A percentile compares a stretch with the other conserved stretches of the same genome.
phyloP scores from a whole-genome alignment of 2,797 vertebrate species.

The Artibeus jamaicensis region DNA sequence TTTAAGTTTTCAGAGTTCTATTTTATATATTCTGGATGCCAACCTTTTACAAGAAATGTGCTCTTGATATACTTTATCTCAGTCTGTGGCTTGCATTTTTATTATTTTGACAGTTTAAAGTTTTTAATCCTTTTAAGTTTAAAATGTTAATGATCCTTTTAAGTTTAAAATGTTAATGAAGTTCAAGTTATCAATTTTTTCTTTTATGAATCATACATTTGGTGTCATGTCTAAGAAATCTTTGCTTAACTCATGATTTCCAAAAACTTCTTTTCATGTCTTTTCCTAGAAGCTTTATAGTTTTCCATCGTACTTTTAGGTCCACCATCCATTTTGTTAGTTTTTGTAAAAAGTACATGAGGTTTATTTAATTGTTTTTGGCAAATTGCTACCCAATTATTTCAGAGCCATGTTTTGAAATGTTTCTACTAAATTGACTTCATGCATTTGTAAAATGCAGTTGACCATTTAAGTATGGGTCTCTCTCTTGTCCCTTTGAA shows the following conservation, averaged over 20 bases:
- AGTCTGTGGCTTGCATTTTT: background rate
- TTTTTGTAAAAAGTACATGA: background rate
- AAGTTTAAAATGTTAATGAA: conserved; percentile 6
- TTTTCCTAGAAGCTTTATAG: background rate
- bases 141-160: background rate
- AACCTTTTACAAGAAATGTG: background rate
- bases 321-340: background rate
- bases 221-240: background rate
- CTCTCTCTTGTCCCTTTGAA: background rate
- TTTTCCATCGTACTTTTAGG: background rate
- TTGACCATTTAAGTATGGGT: too few species aligned
- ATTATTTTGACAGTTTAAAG: background rate
- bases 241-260: background rate
- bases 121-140: background rate
- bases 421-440: background rate
- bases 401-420: background rate
- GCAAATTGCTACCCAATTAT: background rate
- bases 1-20: background rate
- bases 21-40: background rate
- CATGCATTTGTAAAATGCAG: background rate
- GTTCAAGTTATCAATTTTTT: background rate
- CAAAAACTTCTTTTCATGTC: background rate
- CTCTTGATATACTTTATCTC: background rate
- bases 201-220: background rate
- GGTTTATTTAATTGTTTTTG: background rate